Percentiles rank a stretch among this genome's conserved stretches.
phyloP scores from a whole-genome alignment of 2,113 vertebrate species.

The Burhinus bistriatus region DNA sequence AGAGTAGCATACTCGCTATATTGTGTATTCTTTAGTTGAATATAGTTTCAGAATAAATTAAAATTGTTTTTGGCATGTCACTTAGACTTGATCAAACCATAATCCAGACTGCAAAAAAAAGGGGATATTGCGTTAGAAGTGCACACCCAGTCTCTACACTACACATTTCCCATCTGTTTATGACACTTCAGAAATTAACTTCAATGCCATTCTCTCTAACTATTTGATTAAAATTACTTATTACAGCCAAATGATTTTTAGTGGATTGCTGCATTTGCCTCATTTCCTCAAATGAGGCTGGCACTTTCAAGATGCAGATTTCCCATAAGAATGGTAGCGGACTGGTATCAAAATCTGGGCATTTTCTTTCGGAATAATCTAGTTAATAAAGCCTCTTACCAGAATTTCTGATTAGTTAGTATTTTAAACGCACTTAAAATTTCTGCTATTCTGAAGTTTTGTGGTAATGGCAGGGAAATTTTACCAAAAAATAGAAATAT shows the following conservation, averaged over 20 bases:
- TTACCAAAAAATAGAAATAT: background rate
- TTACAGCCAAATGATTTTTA: conserved; percentile 41
- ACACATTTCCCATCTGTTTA: conserved; percentile 27
- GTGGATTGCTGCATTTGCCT: conserved; percentile 42
- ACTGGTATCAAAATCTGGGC: background rate
- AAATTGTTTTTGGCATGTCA: conserved; percentile 39
- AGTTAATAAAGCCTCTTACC: background rate
- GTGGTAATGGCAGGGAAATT: background rate
- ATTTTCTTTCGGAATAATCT: background rate
- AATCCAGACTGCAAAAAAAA: background rate
- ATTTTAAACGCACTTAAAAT: background rate
- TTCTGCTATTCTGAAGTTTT: background rate
- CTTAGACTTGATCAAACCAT: conserved; percentile 39
- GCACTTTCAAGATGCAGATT: conserved; percentile 19
- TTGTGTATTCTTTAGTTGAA: background rate
- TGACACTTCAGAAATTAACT: conserved; percentile 19
- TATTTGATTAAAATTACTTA: conserved; percentile 63
- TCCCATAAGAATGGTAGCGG: background rate
- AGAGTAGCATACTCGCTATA: background rate
- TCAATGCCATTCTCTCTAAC: conserved; percentile 18
- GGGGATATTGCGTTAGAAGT: background rate
- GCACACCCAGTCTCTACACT: background rate
- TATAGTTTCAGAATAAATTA: conserved; percentile 54
- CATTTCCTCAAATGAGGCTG: conserved; percentile 25
- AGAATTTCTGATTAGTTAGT: background rate